A percentile compares a stretch with the other conserved stretches of the same genome.
Conservation (phyloP, 2,888 invertebrate genomes). For the Sphaerophoria taeniata region DNA sequence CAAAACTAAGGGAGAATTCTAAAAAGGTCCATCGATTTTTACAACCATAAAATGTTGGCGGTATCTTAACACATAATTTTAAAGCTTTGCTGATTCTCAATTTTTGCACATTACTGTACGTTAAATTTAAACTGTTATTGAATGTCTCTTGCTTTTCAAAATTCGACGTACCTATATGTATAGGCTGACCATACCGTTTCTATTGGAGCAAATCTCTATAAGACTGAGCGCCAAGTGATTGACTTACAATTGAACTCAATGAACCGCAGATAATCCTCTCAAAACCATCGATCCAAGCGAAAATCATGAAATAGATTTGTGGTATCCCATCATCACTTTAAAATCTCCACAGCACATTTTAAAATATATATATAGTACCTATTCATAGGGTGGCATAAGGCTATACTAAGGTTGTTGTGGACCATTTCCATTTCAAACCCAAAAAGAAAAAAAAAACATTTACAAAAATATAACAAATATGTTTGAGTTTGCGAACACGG, state of each 20-base stretch:
- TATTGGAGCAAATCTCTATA: conserved; percentile 10
- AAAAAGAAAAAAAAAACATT: too few relatives aligned
- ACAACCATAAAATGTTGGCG: background rate
- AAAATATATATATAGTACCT: too few relatives aligned
- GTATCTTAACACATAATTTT: background rate
- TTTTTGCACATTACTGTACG: background rate
- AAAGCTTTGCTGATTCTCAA: too few relatives aligned
- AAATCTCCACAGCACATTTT: conserved; percentile 2
- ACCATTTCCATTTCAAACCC: too few relatives aligned
- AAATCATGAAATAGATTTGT: conserved; percentile 70
- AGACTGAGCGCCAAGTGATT: conserved; percentile 62
- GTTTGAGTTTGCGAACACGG: too few relatives aligned
- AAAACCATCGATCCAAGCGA: conserved; percentile 68
- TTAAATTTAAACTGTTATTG: conserved; percentile 5
- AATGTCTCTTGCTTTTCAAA: too few relatives aligned
- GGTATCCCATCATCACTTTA: conserved; percentile 55
- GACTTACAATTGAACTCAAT: conserved; percentile 73
- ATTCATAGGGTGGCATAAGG: too few relatives aligned
- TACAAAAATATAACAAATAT: too few relatives aligned
- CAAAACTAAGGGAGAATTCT: too few relatives aligned
- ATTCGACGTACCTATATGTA: too few relatives aligned
- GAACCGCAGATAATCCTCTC: conserved; percentile 74
- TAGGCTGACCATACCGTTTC: conserved; percentile 21
- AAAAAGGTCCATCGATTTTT: too few relatives aligned
- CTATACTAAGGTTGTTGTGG: too few relatives aligned